These are phyloP conservation scores for Strongylocentrotus purpuratus DNA, from an alignment of 35 echinoderm and acorn worm species.

Conservation along the genomic window DNA sequence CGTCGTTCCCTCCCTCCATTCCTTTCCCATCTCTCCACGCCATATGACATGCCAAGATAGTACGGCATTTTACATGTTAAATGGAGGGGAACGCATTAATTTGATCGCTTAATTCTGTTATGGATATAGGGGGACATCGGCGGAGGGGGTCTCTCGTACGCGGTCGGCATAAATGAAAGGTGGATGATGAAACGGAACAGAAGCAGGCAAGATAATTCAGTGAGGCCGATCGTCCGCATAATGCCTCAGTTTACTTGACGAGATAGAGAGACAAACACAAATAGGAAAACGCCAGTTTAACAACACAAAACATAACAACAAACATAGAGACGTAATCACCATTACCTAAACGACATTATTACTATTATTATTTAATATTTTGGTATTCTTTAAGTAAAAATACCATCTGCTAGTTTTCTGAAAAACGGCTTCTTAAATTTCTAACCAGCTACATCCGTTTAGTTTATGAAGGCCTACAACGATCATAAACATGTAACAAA, in stretches of 20 bases:
- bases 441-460: no score
- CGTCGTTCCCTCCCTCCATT: background rate
- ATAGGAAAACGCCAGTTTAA: background rate
- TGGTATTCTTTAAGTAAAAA: no score
- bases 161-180: conserved; percentile 1
- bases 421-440: no score
- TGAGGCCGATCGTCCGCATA: background rate
- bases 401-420: no score
- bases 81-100: conserved; percentile 45
- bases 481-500: no score
- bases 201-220: background rate
- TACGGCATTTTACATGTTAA: conserved; percentile 34
- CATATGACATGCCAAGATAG: background rate
- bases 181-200: background rate
- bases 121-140: background rate
- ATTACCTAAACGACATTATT: no score
- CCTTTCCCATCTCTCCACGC: background rate
- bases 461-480: no score
- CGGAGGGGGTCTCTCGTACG: background rate
- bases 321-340: no score
- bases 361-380: no score
- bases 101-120: conserved; percentile 39
- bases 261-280: background rate
- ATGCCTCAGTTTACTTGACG: background rate
- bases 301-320: background rate